A percentile compares a stretch with the other conserved stretches of the same genome.
These are phyloP conservation scores for Hafferia zeledoni DNA, from an alignment of 2,797 vertebrate genomes.

Conservation along the genomic window DNA sequence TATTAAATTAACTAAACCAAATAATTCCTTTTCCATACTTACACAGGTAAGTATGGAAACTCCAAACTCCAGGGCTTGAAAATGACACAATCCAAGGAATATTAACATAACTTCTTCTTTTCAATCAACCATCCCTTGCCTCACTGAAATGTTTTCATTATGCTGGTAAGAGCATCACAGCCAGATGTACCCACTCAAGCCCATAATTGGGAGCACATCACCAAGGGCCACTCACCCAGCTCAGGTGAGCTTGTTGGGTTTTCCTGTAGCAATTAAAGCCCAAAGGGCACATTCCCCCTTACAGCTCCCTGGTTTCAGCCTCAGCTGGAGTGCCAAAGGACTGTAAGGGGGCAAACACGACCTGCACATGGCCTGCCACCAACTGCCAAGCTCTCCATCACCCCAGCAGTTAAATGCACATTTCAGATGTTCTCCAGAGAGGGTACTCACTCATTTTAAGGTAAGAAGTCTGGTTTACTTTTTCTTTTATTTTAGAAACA, in stretches of 20 bases:
- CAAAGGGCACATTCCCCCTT: neutral
- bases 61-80: no score
- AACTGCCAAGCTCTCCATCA: no score
- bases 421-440: fast-evolving
- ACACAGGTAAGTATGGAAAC: no score
- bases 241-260: fast-evolving
- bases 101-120: no score
- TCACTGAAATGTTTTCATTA: no score
- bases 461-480: fast-evolving
- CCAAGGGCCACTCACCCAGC: neutral
- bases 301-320: fast-evolving
- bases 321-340: fast-evolving
- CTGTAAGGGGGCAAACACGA: no score
- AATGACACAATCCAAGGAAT: no score
- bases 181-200: neutral
- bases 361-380: neutral
- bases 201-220: fast-evolving
- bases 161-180: fast-evolving
- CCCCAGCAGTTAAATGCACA: fast-evolving
- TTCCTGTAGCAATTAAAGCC: fast-evolving
- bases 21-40: fast-evolving
- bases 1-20: no score
- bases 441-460: fast-evolving
- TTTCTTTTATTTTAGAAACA: fast-evolving
- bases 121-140: no score